A percentile compares a stretch with the other conserved stretches of the same genome.
These are phyloP conservation scores for Microcebus murinus DNA, from an alignment of 2,113 vertebrate genomes.

Conservation along the genomic window DNA sequence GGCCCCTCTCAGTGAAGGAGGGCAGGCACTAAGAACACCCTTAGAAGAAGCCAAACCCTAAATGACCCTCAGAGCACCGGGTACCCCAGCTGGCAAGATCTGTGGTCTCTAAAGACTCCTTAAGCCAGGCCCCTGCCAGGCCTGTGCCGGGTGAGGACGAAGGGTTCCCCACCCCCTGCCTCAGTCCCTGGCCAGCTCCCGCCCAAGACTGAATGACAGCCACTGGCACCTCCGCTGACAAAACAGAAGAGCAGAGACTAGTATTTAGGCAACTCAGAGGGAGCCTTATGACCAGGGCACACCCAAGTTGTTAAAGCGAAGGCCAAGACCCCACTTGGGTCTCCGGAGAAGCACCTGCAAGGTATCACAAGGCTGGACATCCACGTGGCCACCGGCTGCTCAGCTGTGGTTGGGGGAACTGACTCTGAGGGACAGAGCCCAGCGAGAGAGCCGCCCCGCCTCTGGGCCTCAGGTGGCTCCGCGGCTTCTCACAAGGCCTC, in stretches of 20 bases:
- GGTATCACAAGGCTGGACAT: neutral
- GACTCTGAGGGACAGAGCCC: neutral
- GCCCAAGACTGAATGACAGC: neutral
- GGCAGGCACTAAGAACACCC: too few species aligned
- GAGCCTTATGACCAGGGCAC: neutral
- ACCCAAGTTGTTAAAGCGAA: neutral
- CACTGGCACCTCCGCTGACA: neutral
- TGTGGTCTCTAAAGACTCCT: neutral
- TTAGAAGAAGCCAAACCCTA: neutral
- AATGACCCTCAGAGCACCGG: neutral
- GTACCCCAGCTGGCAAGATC: neutral
- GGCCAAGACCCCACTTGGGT: neutral
- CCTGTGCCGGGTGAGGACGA: fast-evolving
- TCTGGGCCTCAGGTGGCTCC: neutral
- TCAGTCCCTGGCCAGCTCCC: neutral
- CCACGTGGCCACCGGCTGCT: too few species aligned
- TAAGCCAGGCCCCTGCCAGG: neutral
- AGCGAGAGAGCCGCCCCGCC: neutral
- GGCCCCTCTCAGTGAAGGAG: neutral
- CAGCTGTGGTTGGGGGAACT: neutral
- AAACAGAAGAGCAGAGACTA: neutral
- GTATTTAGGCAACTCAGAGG: neutral
- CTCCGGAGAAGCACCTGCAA: neutral
- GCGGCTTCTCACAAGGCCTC: neutral
- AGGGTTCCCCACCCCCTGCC: neutral